These are phyloP conservation scores for Prosapia bicincta DNA, from an alignment of 2,888 invertebrate species.

Conservation along the genomic window DNA sequence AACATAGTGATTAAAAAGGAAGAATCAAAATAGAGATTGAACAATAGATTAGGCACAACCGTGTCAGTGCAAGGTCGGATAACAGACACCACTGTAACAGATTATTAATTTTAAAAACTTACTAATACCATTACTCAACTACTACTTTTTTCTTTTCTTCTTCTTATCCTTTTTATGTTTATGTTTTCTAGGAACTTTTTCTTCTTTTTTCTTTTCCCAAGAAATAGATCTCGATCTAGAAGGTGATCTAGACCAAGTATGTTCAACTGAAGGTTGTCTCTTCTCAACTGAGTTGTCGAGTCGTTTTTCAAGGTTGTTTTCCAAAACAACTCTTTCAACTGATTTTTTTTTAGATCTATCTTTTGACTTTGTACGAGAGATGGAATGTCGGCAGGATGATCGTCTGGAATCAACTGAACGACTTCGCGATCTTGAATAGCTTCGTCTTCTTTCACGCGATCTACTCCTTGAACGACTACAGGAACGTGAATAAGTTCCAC, in stretches of 20 bases:
- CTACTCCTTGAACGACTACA: conserved; percentile 42
- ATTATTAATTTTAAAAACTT: no score
- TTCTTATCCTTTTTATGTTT: conserved; percentile 18
- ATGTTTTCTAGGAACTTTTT: background rate
- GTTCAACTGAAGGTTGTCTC: conserved; percentile 14
- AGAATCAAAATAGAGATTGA: no score
- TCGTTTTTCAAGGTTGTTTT: background rate
- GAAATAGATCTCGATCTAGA: conserved; percentile 17
- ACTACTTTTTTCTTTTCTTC: conserved; percentile 12
- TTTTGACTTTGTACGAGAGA: conserved; percentile 27
- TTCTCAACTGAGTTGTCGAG: background rate
- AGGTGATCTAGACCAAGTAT: conserved; percentile 25
- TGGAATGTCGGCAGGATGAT: conserved; percentile 41
- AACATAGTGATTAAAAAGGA: no score
- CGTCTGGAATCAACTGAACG: conserved; percentile 41
- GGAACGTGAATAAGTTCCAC: conserved; percentile 51
- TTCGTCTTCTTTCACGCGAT: conserved; percentile 41
- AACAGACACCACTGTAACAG: no score
- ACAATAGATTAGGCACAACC: no score
- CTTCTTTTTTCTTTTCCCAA: conserved; percentile 23
- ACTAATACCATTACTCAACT: no score
- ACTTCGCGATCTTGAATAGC: conserved; percentile 34
- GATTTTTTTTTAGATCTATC: conserved; percentile 5
- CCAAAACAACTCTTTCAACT: background rate
- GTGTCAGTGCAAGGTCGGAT: no score